These are phyloP conservation scores for Syrphus vitripennis DNA, from an alignment of 2,888 invertebrate genomes.

Conservation along the genomic window DNA sequence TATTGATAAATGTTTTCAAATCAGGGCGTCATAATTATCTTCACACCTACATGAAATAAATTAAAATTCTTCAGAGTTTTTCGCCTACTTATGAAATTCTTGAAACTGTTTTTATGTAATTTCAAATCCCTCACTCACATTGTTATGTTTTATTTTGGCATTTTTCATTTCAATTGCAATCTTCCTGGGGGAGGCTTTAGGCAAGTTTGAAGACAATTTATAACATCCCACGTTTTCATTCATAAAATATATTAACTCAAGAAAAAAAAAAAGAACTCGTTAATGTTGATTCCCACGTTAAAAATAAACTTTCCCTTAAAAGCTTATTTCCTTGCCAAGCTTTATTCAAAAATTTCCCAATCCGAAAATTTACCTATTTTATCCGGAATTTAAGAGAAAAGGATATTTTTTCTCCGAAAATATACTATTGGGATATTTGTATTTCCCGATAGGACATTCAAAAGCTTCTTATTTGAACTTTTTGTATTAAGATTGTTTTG, in stretches of 20 bases:
- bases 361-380: constrained; percentile 15
- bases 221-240: constrained; percentile 7
- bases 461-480: constrained; percentile 29
- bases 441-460: background rate
- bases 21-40: no score
- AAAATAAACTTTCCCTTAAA: background rate
- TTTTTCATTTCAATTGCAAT: background rate
- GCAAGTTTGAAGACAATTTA: background rate
- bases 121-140: no score
- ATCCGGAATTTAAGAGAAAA: constrained; percentile 56
- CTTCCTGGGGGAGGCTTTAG: background rate
- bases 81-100: no score
- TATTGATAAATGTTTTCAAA: no score
- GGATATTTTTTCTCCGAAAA: constrained; percentile 3
- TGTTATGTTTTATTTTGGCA: background rate
- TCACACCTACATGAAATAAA: no score
- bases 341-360: background rate
- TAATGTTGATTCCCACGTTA: background rate
- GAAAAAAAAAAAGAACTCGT: background rate
- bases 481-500: constrained; percentile 21
- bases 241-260: background rate
- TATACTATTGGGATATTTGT: constrained; percentile 1
- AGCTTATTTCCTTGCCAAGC: background rate
- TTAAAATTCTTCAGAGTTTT: no score
- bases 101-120: no score